Evolutionary conservation across 2,797 vertebrate species (phyloP).

Genomic region (Danio choprae): DNA sequence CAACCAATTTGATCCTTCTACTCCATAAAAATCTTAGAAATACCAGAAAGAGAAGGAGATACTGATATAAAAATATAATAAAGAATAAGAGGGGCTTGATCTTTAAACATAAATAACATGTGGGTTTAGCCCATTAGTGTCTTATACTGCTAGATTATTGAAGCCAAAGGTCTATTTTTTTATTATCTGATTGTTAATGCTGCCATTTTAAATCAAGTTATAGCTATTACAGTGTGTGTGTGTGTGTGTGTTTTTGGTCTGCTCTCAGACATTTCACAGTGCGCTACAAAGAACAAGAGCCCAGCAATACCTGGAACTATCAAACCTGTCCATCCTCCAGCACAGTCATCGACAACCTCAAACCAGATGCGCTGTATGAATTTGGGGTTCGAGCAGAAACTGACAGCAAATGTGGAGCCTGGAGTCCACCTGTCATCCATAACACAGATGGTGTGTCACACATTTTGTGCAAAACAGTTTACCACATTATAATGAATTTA

Average conservation of each 20-base stretch:
- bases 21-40: slow-evolving; percentile 16
- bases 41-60: neutral
- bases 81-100: neutral
- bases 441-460: slow-evolving; percentile 72
- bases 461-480: neutral
- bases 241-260: slow-evolving; percentile 46
- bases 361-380: slow-evolving; percentile 90
- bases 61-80: neutral
- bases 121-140: neutral
- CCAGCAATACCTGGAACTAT: slow-evolving; percentile 92
- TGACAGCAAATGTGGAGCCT: slow-evolving; percentile 81
- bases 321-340: slow-evolving; percentile 94
- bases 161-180: neutral
- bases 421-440: slow-evolving; percentile 90
- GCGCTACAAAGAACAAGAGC: slow-evolving; percentile 62
- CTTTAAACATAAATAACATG: neutral
- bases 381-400: slow-evolving; percentile 89
- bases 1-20: slow-evolving; percentile 28
- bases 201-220: neutral
- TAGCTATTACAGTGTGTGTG: neutral
- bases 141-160: neutral
- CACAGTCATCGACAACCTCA: slow-evolving; percentile 91
- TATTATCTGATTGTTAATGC: neutral
- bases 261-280: slow-evolving; percentile 76
- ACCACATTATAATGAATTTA: neutral